Base-by-base conservation (phyloP, 2,113 vertebrate species). In the Trematomus loennbergii region DNA sequence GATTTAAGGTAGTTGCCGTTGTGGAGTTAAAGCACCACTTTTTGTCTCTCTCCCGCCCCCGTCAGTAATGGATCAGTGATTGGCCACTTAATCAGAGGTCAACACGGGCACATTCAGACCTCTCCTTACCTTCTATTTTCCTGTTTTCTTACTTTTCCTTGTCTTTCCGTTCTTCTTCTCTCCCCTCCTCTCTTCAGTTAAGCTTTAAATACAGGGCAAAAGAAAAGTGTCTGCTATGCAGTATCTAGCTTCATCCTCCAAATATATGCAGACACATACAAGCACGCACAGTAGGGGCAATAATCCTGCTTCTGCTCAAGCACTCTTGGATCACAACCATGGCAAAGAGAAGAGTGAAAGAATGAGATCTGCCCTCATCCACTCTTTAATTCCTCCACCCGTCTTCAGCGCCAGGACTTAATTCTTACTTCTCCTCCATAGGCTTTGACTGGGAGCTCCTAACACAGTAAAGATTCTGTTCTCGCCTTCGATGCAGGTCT, bases 371-470 rank as follows among this genome's bases (percentile, higher is more conserved):
- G 82, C 75, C 80, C 84, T 88, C 88, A 77, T 91, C 86, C 82
- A 76, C 83, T 58, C 79, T 87, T 90, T 91, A 89, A 92, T 87
- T 91, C 86, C 79, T 85, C 81, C 75, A 69, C 63, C 73, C 68
- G 50, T 89, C 91, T 87, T 55, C 63, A 81, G 72, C 87, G 79
- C 48, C 61, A 57, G 40, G 72, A 85, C 80, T 88, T 89, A 81
- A 83, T 87, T 91, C 85, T 58, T 62, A 74, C 72, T 80, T 85
- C 86, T 84, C 63, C 72, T 83, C 83, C 75, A 69, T 75, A 78
- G 62, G 72, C 72, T 92, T 79, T 86, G 75, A 85, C 83, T 85
- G 16, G 72, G 73, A 85, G 75, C 77, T 89, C 79, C 52, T 78
- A 85, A 81, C 82, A 79, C 85, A 85, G 90, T 80, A 86, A 82